Conservation (phyloP, 1,140 invertebrate genomes). For the Drosophila biarmipes region DNA sequence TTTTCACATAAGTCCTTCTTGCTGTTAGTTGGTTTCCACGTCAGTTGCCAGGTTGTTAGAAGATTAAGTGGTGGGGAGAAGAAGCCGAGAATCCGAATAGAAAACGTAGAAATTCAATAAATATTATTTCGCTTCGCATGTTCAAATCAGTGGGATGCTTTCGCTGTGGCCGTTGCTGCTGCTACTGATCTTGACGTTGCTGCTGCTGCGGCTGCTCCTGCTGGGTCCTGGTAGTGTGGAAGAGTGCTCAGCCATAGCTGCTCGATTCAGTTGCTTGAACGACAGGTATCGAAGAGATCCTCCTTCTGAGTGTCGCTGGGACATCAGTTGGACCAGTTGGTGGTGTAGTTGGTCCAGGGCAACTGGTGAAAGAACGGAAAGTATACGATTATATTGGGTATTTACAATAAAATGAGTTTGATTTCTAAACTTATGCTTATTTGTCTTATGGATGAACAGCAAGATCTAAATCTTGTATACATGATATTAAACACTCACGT, state of each 20-base stretch:
- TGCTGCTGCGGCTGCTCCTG: slow-evolving; percentile 3
- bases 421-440: background rate
- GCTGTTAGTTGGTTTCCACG: slow-evolving; percentile 8
- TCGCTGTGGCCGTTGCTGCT: slow-evolving; percentile 6
- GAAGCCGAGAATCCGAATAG: slow-evolving; percentile 46
- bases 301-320: slow-evolving; percentile 29
- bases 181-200: background rate
- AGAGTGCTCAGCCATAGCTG: background rate
- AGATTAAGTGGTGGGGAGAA: slow-evolving; percentile 12
- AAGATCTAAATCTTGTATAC: too few species aligned
- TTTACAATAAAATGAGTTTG: background rate
- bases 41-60: slow-evolving; percentile 16
- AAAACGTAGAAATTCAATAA: slow-evolving; percentile 56
- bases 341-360: slow-evolving; percentile 76
- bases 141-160: slow-evolving; percentile 33
- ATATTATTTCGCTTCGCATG: slow-evolving; percentile 45
- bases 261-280: slow-evolving; percentile 23
- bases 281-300: slow-evolving; percentile 18
- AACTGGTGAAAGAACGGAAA: slow-evolving; percentile 25
- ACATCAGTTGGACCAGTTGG: slow-evolving; percentile 82
- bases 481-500: slow-evolving; percentile 70
- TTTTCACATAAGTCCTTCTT: slow-evolving; percentile 5
- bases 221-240: background rate
- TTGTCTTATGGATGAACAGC: too few species aligned
- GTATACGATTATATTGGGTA: background rate